phyloP scores from a whole-genome alignment of 2,888 invertebrate genomes.

The Caenorhabditis parvicauda region DNA sequence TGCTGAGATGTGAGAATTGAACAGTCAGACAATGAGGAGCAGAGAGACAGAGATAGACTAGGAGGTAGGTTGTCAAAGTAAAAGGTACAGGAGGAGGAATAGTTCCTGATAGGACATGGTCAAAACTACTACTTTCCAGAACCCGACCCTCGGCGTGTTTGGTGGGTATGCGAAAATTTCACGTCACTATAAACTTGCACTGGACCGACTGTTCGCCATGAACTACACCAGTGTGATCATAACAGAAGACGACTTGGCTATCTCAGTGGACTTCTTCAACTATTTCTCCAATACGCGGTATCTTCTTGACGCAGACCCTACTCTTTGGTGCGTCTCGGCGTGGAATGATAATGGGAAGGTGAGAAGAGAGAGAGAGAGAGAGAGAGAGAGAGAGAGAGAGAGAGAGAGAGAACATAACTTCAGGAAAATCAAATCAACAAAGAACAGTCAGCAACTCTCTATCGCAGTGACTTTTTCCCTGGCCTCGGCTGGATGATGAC shows the following conservation, averaged over 20 bases:
- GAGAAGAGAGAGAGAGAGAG: not conserved
- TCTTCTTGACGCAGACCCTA: slow-evolving; percentile 78
- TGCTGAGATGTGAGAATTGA: too few species aligned
- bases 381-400: too few species aligned
- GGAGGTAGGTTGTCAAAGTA: too few species aligned
- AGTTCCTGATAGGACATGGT: not conserved
- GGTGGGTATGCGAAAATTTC: slow-evolving; percentile 59
- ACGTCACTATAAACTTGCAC: slow-evolving; percentile 91
- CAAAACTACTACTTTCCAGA: too few species aligned
- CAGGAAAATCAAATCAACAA: too few species aligned
- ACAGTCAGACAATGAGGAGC: too few species aligned
- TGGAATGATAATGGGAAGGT: slow-evolving; percentile 99
- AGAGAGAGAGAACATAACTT: too few species aligned
- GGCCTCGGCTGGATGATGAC: slow-evolving; percentile 83
- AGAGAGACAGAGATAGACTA: too few species aligned
- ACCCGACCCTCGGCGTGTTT: too few species aligned
- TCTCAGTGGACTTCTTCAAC: slow-evolving; percentile 93
- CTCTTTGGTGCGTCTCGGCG: slow-evolving; percentile 95
- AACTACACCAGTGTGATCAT: slow-evolving; percentile 86
- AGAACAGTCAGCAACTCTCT: slow-evolving; percentile 78
- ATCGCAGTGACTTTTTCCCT: slow-evolving; percentile 96
- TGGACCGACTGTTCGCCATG: slow-evolving; percentile 84
- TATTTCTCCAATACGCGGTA: slow-evolving; percentile 92
- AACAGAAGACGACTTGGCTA: slow-evolving; percentile 96
- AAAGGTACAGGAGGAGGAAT: too few species aligned